Evolutionary conservation across 2,888 invertebrate species (phyloP), one percentile per base, ranked within the genome.

Genomic region (Steinernema hermaphroditum): DNA sequence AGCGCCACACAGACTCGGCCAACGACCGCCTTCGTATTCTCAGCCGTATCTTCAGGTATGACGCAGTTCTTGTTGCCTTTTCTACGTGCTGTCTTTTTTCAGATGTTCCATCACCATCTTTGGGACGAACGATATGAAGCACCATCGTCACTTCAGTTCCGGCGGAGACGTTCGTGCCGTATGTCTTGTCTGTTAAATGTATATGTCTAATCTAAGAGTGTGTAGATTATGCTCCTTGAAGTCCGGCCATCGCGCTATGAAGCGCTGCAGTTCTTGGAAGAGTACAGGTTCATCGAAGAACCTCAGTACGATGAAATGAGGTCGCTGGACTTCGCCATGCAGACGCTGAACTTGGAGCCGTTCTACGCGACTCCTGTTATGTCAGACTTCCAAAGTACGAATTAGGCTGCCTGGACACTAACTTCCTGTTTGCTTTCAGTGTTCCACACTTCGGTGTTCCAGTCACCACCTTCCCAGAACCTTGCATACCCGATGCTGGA

Each of bases 21-120:
- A 46, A 46, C 46, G 46, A 46, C 46, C 46, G 46, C n/a, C n/a
- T 46, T n/a, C 46, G 46, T n/a, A 4, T 46, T 4, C 46, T 46
- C n/a, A 46, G 46, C 46, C 6, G 19, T 2, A 6, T 46, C 46
- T 46, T 46, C 46, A 16, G 46, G 46, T 46, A 9, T n/a, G 46
- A 2, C 41, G 9, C 19, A 16, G 16, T 46, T 16, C 46, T 19
- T 16, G 16, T 19, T n/a, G 4, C 2, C 46, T 16, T 12, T 41
- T 2, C n/a, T 6, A n/a, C 46, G 2, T 46, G n/a, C n/a, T 19
- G 9, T 6, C n/a, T 46, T 2, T 46, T 46, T 46, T 14, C 16
- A 46, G 46, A 4, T n/a, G 16, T n/a, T n/a, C 4, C n/a, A 46
- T 46, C 6, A 46, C 46, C n/a, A 46, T 46, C 46, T 46, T 46